Base-by-base conservation (phyloP, 2,888 invertebrate genomes). In the Heliconius ethilla region DNA sequence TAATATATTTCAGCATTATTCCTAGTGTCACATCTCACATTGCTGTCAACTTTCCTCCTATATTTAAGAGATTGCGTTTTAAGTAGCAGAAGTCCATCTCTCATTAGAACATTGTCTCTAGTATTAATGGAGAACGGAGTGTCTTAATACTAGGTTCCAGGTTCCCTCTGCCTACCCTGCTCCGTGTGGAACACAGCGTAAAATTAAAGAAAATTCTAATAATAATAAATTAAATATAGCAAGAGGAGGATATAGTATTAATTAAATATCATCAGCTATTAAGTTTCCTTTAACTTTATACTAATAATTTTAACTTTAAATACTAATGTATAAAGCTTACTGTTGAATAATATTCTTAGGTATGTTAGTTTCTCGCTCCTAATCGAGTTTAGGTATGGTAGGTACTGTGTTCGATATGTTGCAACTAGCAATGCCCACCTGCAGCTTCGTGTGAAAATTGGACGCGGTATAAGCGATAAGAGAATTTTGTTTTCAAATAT, bases 391-490 rank as follows among this genome's bases (percentile, higher is more conserved):
- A 40, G 27, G 37, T 37, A 62, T 25, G 62, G 63, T 45, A 27
- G 10, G 74, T 73, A 72, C 59, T 59, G 69, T 70, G 73, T 18
- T 73, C 51, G 67, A 78, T 76, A 73, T 62, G 70, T 79, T 76
- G 76, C 55, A 69, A 69, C 40, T 37, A 7, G 79, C 76, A 79
- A 75, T 76, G 55, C 27, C 76, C 75, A 79, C 76, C 76, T 75
- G 76, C 51, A 70, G 55, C 70, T 76, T 27, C 76, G 74, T 76
- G 76, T 78, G 78, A 75, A 59, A 75, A 78, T 75, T 70, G 27
- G 22, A 70, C 45, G 63, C 11, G 74, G 62, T 37, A 62, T 63
- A 74, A 74, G 63, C 25, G 45, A 74, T 45, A 13, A 63, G 40
- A 74, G 37, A 63, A 25, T 63, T 63, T 63, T 13, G 25, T 25